Percentiles rank a stretch among this genome's conserved stretches.
Evolutionary conservation across 2,113 vertebrate species (phyloP).

Genomic region (Maccullochella peelii): DNA sequence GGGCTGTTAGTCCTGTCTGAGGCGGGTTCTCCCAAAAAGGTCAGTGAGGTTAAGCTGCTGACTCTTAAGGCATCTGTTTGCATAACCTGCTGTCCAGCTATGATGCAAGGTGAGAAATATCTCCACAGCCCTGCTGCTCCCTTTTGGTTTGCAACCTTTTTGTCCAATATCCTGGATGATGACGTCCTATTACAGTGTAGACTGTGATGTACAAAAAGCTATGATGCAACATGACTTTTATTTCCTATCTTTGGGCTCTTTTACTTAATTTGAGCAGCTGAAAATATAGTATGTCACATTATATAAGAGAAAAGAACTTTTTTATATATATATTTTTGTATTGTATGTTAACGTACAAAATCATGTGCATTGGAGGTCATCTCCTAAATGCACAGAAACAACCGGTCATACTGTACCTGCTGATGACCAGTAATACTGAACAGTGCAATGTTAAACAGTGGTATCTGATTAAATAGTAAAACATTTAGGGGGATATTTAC

Average conservation of each 20-base stretch:
- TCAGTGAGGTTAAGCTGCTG: constrained; percentile 41
- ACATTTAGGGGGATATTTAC: too few species aligned
- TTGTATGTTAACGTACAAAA: too few species aligned
- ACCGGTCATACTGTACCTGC: too few species aligned
- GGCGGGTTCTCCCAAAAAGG: constrained; percentile 6
- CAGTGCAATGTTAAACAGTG: too few species aligned
- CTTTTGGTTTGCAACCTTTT: background rate
- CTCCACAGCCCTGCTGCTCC: background rate
- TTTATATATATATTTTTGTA: too few species aligned
- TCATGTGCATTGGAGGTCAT: too few species aligned
- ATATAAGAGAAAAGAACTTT: too few species aligned
- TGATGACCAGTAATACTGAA: too few species aligned
- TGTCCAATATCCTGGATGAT: background rate
- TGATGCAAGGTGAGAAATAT: constrained; percentile 25
- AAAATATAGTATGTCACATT: too few species aligned
- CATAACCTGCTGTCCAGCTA: constrained; percentile 41
- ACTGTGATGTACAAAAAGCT: background rate
- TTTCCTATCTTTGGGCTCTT: background rate
- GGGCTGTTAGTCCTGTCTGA: constrained; percentile 42
- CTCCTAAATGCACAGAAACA: too few species aligned
- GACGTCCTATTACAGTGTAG: background rate
- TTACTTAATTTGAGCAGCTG: background rate
- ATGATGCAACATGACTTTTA: too few species aligned
- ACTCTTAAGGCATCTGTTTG: constrained; percentile 28
- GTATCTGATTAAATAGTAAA: too few species aligned